Base-by-base conservation (phyloP, 2,797 vertebrate species). In the Rhinichthys osculus region DNA sequence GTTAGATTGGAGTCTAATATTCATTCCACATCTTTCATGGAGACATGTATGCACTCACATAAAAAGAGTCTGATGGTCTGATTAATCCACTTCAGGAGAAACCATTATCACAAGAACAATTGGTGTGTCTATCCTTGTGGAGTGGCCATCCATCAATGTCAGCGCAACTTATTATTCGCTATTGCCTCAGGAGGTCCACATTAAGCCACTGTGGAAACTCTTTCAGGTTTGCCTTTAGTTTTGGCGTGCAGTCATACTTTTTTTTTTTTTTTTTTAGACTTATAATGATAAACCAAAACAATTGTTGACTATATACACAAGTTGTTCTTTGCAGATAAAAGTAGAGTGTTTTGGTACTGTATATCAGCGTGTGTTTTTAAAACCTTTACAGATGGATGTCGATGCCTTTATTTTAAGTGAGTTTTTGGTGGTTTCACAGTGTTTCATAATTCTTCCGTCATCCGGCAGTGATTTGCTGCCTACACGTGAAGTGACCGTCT, bases 41-140 rank as follows among this genome's bases (percentile, higher is more conserved):
- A 84, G 85, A 87, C 78, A 78, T 78, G 82, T 82, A 83, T 81
- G 67, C 77, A 84, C 81, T 85, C 81, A 50, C 81, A 87, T 44
- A 85, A 85, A 86, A 87, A 87, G 64, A 85, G 57, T 84, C 82
- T 84, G 83, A 88, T 87, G 89, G 77, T 86, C 90, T 85, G 89
- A 93, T 92, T 94, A 92, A 94, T 93, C 92, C 90, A 93, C 91
- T 93, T 93, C 89, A 92, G 90, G 93, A 90, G 91, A 94, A 93
- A 93, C 93, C 92, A 94, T 94, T 94, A 94, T 94, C 88, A 92
- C 91, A 93, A 94, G 93, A 94, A 93, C 93, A 95, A 94, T 93
- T 93, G 93, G 92, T 71, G 80, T 93, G 93, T 93, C 94, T 92
- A 91, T 93, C 92, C 87, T 91, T 30, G 84, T 90, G 90, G 91